Conservation (phyloP, 2,797 vertebrate genomes). For the Notoglanidium macrostoma region DNA sequence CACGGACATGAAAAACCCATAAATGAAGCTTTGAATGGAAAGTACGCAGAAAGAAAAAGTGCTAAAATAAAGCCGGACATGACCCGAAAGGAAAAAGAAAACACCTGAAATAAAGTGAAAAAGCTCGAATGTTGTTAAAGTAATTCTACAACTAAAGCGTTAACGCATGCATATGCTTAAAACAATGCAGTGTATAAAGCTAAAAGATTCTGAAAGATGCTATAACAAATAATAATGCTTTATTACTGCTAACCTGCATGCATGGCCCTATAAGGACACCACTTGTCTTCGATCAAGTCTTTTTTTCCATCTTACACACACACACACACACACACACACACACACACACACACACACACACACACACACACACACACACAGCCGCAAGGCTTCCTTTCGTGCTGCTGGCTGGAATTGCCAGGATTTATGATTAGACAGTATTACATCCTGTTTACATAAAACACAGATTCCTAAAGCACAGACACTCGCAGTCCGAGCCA, state of each 20-base stretch:
- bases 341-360: conserved; percentile 23
- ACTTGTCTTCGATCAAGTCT: background rate
- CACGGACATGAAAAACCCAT: no score
- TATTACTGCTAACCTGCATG: conserved; percentile 7
- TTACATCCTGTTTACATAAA: conserved; percentile 78
- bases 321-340: conserved; percentile 23
- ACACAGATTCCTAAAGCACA: conserved; percentile 61
- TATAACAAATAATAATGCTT: background rate
- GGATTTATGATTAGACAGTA: conserved; percentile 77
- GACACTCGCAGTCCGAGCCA: conserved; percentile 41
- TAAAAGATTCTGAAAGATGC: background rate
- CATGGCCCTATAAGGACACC: background rate
- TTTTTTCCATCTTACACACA: background rate
- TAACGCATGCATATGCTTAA: no score
- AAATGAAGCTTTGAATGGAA: no score
- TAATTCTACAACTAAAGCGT: background rate
- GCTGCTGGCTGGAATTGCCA: conserved; percentile 48
- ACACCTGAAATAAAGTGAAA: no score
- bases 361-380: conserved; percentile 39
- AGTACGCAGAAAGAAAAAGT: no score
- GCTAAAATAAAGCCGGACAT: no score
- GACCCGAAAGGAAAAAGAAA: no score
- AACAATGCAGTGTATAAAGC: background rate
- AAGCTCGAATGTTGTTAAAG: no score
- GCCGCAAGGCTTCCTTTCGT: conserved; percentile 32